Percentiles rank a stretch among this genome's conserved stretches.
Evolutionary conservation across 2,113 vertebrate genomes (phyloP).

Genomic region (Limnothrissa miodon): DNA sequence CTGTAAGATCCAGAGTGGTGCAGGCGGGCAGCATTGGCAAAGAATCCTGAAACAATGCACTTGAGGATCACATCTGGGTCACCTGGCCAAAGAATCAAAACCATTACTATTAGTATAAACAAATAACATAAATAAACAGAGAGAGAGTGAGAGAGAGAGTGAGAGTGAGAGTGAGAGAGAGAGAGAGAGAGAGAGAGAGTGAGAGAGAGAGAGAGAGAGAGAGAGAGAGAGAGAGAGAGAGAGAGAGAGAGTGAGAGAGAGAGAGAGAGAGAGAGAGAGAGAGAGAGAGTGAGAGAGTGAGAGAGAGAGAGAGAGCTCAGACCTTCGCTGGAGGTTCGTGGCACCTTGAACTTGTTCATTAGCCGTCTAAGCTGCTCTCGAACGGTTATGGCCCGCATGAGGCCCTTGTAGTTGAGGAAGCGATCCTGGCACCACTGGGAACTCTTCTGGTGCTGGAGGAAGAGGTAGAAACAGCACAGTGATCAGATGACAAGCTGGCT

Average conservation of each 20-base stretch:
- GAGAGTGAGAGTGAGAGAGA: not conserved
- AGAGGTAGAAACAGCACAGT: not conserved
- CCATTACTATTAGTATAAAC: slow-evolving; percentile 72
- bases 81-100: slow-evolving; percentile 66
- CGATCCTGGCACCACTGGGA: slow-evolving; percentile 98
- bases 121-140: not conserved
- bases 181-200: not conserved
- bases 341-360: slow-evolving; percentile 94
- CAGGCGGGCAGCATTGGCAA: slow-evolving; percentile 92
- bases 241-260: not conserved
- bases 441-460: slow-evolving; percentile 88
- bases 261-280: not conserved
- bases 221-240: not conserved
- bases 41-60: slow-evolving; percentile 95
- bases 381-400: slow-evolving; percentile 85
- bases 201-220: not conserved
- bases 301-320: not conserved
- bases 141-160: not conserved
- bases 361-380: slow-evolving; percentile 93
- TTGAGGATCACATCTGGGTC: slow-evolving; percentile 93
- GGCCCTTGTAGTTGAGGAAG: slow-evolving; percentile 97
- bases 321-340: slow-evolving; percentile 95
- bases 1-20: slow-evolving; percentile 95
- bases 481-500: not conserved
- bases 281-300: not conserved